phyloP scores from a whole-genome alignment of 2,113 vertebrate genomes.

The Nannobrachium achirus region DNA sequence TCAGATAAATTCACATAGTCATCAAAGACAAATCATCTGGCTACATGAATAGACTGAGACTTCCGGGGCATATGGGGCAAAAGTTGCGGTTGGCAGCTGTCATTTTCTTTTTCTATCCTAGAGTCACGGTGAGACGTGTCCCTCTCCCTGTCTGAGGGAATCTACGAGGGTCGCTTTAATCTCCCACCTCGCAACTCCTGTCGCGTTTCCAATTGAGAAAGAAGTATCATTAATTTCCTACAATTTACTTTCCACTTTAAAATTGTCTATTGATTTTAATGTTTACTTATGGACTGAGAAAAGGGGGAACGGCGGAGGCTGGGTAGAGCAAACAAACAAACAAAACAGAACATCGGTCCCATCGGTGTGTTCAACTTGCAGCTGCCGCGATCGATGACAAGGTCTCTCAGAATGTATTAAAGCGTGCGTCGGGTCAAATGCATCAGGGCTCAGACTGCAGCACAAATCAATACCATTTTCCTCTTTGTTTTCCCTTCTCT shows the following conservation, averaged over 20 bases:
- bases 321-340: conserved; percentile 68
- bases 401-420: conserved; percentile 83
- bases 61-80: conserved; percentile 61
- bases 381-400: conserved; percentile 80
- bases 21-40: conserved; percentile 69
- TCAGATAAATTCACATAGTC: conserved; percentile 71
- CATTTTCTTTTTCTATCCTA: conserved; percentile 74
- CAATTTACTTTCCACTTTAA: conserved; percentile 86
- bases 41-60: conserved; percentile 68
- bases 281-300: conserved; percentile 83
- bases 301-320: conserved; percentile 15
- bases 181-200: conserved; percentile 69
- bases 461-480: conserved; percentile 81
- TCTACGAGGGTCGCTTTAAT: conserved; percentile 76
- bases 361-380: conserved; percentile 65
- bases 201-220: conserved; percentile 78
- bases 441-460: conserved; percentile 75
- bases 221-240: conserved; percentile 82
- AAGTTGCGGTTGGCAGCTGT: conserved; percentile 63
- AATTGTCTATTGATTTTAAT: conserved; percentile 93
- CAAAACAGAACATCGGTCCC: conserved; percentile 59
- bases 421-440: conserved; percentile 79
- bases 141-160: conserved; percentile 65
- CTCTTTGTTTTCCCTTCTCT: conserved; percentile 70
- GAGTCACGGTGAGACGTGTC: conserved; percentile 70